Evolutionary conservation across 2,888 invertebrate species (phyloP).

Genomic region (Acleris holmiana): DNA sequence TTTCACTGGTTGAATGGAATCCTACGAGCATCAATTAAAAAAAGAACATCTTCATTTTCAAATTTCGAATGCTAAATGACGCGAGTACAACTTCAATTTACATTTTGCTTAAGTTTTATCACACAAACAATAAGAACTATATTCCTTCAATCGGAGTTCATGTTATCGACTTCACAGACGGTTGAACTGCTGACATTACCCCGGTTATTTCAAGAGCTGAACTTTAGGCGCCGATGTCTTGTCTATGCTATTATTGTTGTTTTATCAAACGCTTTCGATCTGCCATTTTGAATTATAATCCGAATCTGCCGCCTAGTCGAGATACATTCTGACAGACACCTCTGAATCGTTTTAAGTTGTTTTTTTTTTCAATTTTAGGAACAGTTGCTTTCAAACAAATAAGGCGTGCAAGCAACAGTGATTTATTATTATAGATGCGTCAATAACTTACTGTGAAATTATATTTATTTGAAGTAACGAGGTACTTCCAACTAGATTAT

Average conservation of each 20-base stretch:
- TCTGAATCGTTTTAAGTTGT: conserved; percentile 2
- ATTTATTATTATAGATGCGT: background rate
- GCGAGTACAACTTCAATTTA: background rate
- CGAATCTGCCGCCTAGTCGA: conserved; percentile 22
- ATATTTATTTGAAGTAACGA: background rate
- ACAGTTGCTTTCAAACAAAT: background rate
- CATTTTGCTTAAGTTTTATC: conserved; percentile 3
- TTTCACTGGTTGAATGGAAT: conserved; percentile 37
- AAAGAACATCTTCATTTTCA: conserved; percentile 16
- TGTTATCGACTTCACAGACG: conserved; percentile 26
- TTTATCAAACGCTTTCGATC: conserved; percentile 60
- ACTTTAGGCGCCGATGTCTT: conserved; percentile 54
- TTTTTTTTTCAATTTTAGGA: background rate
- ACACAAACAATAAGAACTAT: conserved; percentile 6
- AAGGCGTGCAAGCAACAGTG: background rate
- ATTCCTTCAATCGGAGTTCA: conserved; percentile 8
- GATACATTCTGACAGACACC: conserved; percentile 25
- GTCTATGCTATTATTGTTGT: conserved; percentile 54
- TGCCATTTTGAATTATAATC: conserved; percentile 39
- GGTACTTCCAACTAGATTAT: no score
- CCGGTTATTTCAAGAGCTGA: conserved; percentile 67
- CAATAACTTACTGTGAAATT: background rate
- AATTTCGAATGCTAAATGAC: conserved; percentile 13
- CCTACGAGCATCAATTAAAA: conserved; percentile 14
- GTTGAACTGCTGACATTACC: conserved; percentile 55